Percentiles rank a stretch among this genome's conserved stretches.
These are phyloP conservation scores for Elymnias hypermnestra DNA, from an alignment of 1,140 invertebrate species.

Conservation along the genomic window DNA sequence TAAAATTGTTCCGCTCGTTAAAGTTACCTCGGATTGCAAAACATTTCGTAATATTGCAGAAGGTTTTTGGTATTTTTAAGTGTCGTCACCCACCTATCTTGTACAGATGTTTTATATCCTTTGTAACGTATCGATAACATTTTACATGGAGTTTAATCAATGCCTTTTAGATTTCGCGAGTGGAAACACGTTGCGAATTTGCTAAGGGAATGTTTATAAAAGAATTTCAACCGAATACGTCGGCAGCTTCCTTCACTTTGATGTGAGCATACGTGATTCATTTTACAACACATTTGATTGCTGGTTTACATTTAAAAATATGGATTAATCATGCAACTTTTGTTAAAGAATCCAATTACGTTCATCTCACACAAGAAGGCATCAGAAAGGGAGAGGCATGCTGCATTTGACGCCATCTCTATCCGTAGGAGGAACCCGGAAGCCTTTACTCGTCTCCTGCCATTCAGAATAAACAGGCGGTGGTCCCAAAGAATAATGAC, in stretches of 20 bases:
- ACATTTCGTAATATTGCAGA: too few relatives aligned
- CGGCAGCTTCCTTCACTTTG: conserved; percentile 4
- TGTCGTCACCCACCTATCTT: too few relatives aligned
- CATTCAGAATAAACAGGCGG: too few relatives aligned
- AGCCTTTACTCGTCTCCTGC: too few relatives aligned
- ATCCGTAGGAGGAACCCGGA: too few relatives aligned
- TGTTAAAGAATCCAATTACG: not conserved
- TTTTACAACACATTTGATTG: not conserved
- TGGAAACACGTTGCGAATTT: conserved; percentile 8
- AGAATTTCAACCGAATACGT: not conserved
- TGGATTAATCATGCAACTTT: not conserved
- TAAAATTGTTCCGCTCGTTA: too few relatives aligned
- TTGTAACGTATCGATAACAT: not conserved
- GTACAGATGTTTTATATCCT: not conserved
- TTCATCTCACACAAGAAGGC: too few relatives aligned
- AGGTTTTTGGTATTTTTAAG: too few relatives aligned
- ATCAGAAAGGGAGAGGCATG: too few relatives aligned
- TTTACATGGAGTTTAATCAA: conserved; percentile 8
- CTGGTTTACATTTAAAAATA: conserved; percentile 4
- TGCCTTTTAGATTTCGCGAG: conserved; percentile 6
- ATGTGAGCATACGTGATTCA: not conserved
- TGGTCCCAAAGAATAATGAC: too few relatives aligned
- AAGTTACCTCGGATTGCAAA: too few relatives aligned
- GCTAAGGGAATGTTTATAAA: conserved; percentile 5
- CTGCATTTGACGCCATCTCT: too few relatives aligned